Evolutionary conservation across 2,797 vertebrate species (phyloP).

Genomic region (Alectoris magna): DNA sequence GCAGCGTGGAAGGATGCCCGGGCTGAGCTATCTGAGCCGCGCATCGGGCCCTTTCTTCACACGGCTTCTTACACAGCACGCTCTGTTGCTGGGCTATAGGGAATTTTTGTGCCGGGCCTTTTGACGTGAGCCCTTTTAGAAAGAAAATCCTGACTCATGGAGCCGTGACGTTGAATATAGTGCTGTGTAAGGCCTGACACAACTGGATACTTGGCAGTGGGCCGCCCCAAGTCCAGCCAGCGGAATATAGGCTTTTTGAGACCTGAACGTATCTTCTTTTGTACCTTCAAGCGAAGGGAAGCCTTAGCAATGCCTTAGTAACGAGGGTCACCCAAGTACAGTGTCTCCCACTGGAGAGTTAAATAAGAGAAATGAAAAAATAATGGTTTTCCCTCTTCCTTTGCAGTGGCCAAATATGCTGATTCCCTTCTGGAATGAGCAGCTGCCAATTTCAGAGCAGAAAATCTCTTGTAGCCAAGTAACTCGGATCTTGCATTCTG

Average conservation of each 20-base stretch:
- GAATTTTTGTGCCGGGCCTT: slow-evolving; percentile 66
- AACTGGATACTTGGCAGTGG: slow-evolving; percentile 58
- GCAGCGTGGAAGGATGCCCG: slow-evolving; percentile 48
- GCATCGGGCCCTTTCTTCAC: background rate
- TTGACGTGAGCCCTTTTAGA: slow-evolving; percentile 75
- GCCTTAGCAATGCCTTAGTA: slow-evolving; percentile 43
- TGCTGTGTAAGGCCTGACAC: slow-evolving; percentile 66
- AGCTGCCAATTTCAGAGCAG: slow-evolving; percentile 63
- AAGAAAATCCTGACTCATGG: slow-evolving; percentile 81
- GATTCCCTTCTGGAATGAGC: slow-evolving; percentile 49
- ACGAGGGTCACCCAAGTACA: slow-evolving; percentile 51
- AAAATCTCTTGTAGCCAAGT: slow-evolving; percentile 53
- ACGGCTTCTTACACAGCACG: slow-evolving; percentile 8
- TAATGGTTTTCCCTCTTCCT: slow-evolving; percentile 52
- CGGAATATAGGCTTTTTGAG: slow-evolving; percentile 43
- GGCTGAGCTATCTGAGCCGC: slow-evolving; percentile 7
- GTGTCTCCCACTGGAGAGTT: slow-evolving; percentile 71
- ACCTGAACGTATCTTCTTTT: background rate
- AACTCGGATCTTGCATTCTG: slow-evolving; percentile 39
- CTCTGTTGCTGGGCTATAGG: slow-evolving; percentile 60
- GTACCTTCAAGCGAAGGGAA: slow-evolving; percentile 26
- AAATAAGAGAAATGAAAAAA: slow-evolving; percentile 71
- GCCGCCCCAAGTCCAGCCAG: slow-evolving; percentile 5
- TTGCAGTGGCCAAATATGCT: slow-evolving; percentile 45
- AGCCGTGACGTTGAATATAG: slow-evolving; percentile 58